Conservation (phyloP, 2,888 invertebrate species). For the Furcula furcula region DNA sequence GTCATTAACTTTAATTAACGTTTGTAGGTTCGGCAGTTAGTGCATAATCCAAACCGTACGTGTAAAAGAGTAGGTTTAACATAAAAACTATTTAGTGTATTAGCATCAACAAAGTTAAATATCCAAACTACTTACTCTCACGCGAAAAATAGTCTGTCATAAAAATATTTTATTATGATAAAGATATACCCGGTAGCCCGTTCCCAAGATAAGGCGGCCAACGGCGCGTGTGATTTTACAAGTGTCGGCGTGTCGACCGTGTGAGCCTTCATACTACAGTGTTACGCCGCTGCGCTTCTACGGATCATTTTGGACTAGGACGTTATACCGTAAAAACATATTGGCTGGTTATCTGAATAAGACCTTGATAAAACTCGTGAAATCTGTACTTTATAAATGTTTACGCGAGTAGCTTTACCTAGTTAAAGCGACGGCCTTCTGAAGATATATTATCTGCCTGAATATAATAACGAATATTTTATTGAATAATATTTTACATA, state of each 20-base stretch:
- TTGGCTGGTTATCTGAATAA: neutral
- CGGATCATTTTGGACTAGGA: constrained; percentile 7
- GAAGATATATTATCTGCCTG: no score
- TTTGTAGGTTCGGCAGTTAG: no score
- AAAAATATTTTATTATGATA: constrained; percentile 25
- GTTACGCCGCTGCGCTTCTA: constrained; percentile 9
- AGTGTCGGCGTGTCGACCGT: constrained; percentile 43
- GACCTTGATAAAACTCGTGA: no score
- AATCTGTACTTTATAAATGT: no score
- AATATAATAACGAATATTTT: no score
- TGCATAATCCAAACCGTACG: no score
- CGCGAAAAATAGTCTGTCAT: constrained; percentile 10
- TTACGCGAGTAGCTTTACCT: no score
- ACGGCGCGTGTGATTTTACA: constrained; percentile 66
- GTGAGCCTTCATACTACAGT: constrained; percentile 6
- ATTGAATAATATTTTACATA: no score
- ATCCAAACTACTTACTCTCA: constrained; percentile 8
- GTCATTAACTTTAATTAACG: no score
- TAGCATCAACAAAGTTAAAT: neutral
- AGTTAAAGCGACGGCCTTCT: no score
- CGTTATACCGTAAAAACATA: neutral
- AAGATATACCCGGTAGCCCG: constrained; percentile 31
- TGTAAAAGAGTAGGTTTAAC: no score
- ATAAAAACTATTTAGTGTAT: no score
- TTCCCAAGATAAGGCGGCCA: constrained; percentile 47